Base-by-base conservation (phyloP, 2,113 vertebrate species). In the Sterrhoptilus dennistouni region DNA sequence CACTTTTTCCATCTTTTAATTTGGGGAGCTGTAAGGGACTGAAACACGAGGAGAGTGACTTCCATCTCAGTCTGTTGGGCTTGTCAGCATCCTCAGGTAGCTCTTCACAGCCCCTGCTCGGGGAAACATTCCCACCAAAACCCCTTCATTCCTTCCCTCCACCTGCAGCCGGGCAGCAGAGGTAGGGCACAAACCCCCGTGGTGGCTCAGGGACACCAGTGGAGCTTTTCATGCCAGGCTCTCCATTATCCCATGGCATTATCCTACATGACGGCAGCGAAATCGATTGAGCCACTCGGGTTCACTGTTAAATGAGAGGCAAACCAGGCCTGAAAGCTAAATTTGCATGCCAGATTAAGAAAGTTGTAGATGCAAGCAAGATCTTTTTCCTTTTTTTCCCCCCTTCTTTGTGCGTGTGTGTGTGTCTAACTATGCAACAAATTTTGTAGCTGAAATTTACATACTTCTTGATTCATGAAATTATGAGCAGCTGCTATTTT, bases 381-480 rank as follows among this genome's bases (percentile, higher is more conserved):
- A 95, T 97, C 89, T 78, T 92, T 94, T 79, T 75, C 35, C 29
- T 17, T 71, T 78, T 70, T 56, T 16, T 3, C 17, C 18, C 25
- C 35, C 53, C 47, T 45, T 25, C n/a, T 49, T 69, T 83, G 57
- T 89, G 44, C 72, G 75, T 68, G 87, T 85, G 90, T 72, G 72
- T 80, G 79, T 80, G 72, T 96, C 93, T 95, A 94, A 93, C 94
- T 95, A 97, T 90, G 97, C 97, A 94, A 97, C 96, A 97, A 98
- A 97, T 97, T 97, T 97, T 97, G 93, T 96, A 91, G 95, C 93
- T 94, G 89, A 96, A 96, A 98, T 98, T 98, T 98, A 97, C 98
- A 98, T 98, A 97, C 96, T 97, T 98, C 98, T 98, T 97, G 98
- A 98, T 98, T 98, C 98, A 98, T 98, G 98, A 98, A 98, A 98